Evolutionary conservation across 2,888 invertebrate genomes (phyloP).

Genomic region (Lasioglossum morio): DNA sequence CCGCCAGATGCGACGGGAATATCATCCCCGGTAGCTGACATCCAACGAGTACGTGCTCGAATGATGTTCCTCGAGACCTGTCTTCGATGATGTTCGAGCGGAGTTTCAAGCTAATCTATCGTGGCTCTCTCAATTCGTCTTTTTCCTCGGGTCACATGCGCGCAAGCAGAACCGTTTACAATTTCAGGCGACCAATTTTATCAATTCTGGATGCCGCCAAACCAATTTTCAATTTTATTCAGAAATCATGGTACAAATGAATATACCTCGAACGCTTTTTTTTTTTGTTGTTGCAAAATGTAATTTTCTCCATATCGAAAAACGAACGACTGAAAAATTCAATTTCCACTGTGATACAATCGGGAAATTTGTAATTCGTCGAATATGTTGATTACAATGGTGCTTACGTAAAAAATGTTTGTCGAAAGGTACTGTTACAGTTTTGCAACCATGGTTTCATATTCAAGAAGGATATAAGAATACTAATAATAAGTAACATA

Average conservation of each 20-base stretch:
- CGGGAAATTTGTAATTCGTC: background rate
- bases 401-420: background rate
- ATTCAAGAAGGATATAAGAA: background rate
- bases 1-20: slow-evolving; percentile 54
- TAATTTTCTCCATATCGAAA: background rate
- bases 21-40: slow-evolving; percentile 46
- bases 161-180: no score
- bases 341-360: background rate
- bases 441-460: no score
- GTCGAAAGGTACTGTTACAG: no score
- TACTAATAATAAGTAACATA: background rate
- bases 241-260: no score
- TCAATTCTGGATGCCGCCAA: no score
- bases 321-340: background rate
- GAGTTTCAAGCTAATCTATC: background rate
- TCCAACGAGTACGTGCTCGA: slow-evolving; percentile 53
- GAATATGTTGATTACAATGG: background rate
- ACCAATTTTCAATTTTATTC: no score
- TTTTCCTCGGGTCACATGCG: background rate
- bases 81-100: background rate
- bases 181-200: no score
- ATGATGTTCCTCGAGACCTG: background rate
- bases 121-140: background rate
- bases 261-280: no score
- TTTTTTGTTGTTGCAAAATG: no score